Conservation (phyloP, 2,888 invertebrate species). For the Netelia virgata region DNA sequence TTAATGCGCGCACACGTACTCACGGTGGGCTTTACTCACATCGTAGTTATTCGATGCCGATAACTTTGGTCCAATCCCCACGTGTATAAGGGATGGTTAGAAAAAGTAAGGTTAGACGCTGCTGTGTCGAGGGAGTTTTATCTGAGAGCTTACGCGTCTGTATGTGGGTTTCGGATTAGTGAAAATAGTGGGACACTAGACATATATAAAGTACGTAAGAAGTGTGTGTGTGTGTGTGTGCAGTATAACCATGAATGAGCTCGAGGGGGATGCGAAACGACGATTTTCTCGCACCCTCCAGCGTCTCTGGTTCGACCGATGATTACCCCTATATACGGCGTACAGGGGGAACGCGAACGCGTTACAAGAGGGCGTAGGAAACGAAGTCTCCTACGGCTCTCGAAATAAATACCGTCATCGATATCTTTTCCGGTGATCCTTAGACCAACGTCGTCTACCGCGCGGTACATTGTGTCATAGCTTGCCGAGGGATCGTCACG, state of each 20-base stretch:
- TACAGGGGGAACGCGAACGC: constrained; percentile 13
- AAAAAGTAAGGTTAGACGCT: constrained; percentile 35
- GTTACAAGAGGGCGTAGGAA: constrained; percentile 31
- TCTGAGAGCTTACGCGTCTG: constrained; percentile 61
- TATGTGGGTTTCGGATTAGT: constrained; percentile 77
- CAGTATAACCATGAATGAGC: constrained; percentile 39
- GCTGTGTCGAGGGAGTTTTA: constrained; percentile 55
- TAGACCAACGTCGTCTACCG: constrained; percentile 44
- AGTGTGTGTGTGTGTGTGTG: too few relatives aligned
- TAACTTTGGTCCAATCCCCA: constrained; percentile 47
- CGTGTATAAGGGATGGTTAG: not conserved
- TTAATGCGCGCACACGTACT: constrained; percentile 52
- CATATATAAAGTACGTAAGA: constrained; percentile 32
- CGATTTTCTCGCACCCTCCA: constrained; percentile 70
- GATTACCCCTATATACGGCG: constrained; percentile 77
- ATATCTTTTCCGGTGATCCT: constrained; percentile 59
- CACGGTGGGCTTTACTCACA: constrained; percentile 35
- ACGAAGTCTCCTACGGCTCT: constrained; percentile 21
- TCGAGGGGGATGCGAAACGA: constrained; percentile 54
- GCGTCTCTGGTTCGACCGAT: constrained; percentile 70
- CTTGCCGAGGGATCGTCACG: constrained; percentile 62
- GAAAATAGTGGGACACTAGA: constrained; percentile 54
- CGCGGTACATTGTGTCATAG: constrained; percentile 41
- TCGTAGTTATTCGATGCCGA: constrained; percentile 41
- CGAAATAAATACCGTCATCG: constrained; percentile 67